A percentile compares a stretch with the other conserved stretches of the same genome.
phyloP scores from a whole-genome alignment of 2,113 vertebrate genomes.

The Hyaena hyaena region DNA sequence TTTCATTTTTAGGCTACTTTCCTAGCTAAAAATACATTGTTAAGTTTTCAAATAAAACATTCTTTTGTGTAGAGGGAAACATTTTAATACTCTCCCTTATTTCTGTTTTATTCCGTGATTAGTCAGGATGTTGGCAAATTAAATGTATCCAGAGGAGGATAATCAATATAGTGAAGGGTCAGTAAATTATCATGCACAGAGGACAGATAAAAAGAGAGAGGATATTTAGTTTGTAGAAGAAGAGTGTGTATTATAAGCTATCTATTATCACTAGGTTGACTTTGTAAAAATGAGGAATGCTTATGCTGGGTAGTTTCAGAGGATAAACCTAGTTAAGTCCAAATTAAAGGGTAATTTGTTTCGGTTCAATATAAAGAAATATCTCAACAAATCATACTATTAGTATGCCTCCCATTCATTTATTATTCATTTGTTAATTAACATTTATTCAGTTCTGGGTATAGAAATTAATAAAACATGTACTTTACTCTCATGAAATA shows the following conservation, averaged over 20 bases:
- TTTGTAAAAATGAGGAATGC: background rate
- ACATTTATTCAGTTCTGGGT: background rate
- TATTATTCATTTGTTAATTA: background rate
- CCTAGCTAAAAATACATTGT: background rate
- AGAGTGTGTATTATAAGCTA: background rate
- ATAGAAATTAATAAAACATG: constrained; percentile 13
- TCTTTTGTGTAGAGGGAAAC: background rate
- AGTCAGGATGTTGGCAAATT: background rate
- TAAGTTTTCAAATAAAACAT: background rate
- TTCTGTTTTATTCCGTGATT: constrained; percentile 9
- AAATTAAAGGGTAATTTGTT: background rate
- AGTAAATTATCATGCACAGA: background rate
- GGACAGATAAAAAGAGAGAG: background rate
- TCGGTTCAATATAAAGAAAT: background rate
- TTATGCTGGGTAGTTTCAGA: background rate
- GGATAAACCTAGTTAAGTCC: background rate
- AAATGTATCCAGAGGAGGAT: background rate
- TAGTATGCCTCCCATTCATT: background rate
- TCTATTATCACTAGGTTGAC: background rate
- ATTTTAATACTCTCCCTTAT: background rate
- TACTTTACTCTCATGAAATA: background rate
- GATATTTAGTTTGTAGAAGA: background rate
- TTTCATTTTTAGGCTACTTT: background rate
- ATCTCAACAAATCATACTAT: background rate
- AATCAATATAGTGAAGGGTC: background rate